Evolutionary conservation across 2,888 invertebrate species (phyloP).

Genomic region (Caenorhabditis virilis): DNA sequence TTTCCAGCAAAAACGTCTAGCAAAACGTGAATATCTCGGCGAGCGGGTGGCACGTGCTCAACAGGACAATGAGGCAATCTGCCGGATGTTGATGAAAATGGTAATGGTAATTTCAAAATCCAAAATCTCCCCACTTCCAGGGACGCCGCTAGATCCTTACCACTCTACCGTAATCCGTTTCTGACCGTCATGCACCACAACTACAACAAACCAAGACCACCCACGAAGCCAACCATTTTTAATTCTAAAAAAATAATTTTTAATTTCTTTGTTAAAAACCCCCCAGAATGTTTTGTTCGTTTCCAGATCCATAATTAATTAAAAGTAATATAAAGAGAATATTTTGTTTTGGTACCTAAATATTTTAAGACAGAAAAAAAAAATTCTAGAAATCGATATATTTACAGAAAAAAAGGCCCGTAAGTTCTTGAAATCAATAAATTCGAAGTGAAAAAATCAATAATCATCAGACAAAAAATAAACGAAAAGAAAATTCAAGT

Average conservation of each 20-base stretch:
- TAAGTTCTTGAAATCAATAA: too few species aligned
- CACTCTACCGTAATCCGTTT: background rate
- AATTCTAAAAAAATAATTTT: background rate
- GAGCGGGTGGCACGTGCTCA: constrained; percentile 31
- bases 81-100: constrained; percentile 36
- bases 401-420: too few species aligned
- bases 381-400: too few species aligned
- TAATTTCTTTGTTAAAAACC: too few species aligned
- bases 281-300: too few species aligned
- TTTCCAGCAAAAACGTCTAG: constrained; percentile 36
- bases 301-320: too few species aligned
- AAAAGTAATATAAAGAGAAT: too few species aligned
- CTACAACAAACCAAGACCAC: background rate
- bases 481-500: too few species aligned
- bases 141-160: background rate
- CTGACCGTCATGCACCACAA: background rate
- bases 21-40: constrained; percentile 26
- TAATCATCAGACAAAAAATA: too few species aligned
- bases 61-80: constrained; percentile 34
- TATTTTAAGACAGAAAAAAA: too few species aligned
- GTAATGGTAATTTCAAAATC: background rate
- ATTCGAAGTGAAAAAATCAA: too few species aligned
- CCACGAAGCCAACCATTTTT: background rate
- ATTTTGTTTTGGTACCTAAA: too few species aligned
- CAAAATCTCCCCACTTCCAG: background rate